phyloP scores from a whole-genome alignment of 2,888 invertebrate species.

The Melikaiella ostensackeni region DNA sequence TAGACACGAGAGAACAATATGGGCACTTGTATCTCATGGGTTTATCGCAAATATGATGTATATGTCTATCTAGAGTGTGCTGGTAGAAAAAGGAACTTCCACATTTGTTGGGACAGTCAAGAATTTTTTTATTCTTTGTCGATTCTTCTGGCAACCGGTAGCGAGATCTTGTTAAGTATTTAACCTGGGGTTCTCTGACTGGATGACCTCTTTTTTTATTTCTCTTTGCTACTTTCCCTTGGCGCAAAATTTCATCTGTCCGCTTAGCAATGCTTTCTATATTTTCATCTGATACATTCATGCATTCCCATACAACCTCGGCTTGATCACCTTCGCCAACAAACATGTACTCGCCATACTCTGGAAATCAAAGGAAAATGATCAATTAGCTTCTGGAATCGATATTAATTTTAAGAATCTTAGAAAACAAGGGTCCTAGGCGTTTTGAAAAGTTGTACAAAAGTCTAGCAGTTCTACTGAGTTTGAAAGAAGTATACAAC shows the following conservation, averaged over 20 bases:
- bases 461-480: background rate
- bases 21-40: conserved; percentile 66
- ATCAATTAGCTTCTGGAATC: conserved; percentile 3
- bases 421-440: background rate
- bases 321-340: conserved; percentile 30
- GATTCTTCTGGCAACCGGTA: background rate
- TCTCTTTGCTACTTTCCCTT: background rate
- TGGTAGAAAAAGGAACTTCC: conserved; percentile 65
- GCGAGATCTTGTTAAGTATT: conserved; percentile 28
- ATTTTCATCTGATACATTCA: conserved; percentile 35
- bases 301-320: conserved; percentile 20
- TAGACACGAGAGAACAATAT: conserved; percentile 45
- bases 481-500: background rate
- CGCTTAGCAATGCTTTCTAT: conserved; percentile 13
- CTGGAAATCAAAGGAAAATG: conserved; percentile 27
- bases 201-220: background rate
- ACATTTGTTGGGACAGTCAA: conserved; percentile 58
- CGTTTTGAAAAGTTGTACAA: background rate
- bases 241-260: background rate
- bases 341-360: conserved; percentile 29
- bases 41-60: conserved; percentile 66
- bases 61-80: conserved; percentile 62
- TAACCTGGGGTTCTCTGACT: background rate
- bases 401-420: background rate
- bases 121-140: background rate